A percentile compares a stretch with the other conserved stretches of the same genome.
phyloP scores from a whole-genome alignment of 2,797 vertebrate genomes.

The Loriculus beryllinus region DNA sequence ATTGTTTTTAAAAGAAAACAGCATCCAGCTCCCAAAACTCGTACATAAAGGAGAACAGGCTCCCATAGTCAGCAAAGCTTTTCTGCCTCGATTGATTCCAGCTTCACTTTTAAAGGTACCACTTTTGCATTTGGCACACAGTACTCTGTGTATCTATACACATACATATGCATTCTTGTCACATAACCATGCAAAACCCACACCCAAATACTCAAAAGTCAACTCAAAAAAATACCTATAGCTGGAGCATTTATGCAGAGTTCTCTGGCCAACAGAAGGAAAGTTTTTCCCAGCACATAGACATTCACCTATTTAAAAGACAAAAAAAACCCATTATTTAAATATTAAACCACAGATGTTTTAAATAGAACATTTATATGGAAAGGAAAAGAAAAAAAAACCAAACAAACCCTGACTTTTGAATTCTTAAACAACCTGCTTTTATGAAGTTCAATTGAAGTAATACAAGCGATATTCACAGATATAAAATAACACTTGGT shows the following conservation, averaged over 20 bases:
- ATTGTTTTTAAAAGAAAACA: background rate
- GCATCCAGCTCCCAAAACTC: background rate
- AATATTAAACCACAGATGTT: slow-evolving; percentile 11
- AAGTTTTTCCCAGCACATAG: slow-evolving; percentile 91
- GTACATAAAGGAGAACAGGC: background rate
- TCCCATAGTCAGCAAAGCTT: background rate
- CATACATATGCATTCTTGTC: background rate
- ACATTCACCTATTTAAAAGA: slow-evolving; percentile 89
- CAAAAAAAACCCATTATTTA: background rate
- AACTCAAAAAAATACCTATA: slow-evolving; percentile 84
- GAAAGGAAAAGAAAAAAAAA: background rate
- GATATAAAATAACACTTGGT: background rate
- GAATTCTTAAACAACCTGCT: background rate
- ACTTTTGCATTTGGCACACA: background rate
- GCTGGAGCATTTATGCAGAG: slow-evolving; percentile 97
- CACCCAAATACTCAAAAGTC: background rate
- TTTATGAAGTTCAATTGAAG: background rate
- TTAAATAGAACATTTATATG: slow-evolving; percentile 3
- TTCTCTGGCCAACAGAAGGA: slow-evolving; percentile 89
- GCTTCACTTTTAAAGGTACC: background rate
- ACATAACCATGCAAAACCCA: background rate
- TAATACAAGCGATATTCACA: background rate
- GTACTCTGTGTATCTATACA: background rate
- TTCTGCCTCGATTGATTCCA: background rate
- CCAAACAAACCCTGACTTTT: background rate